Evolutionary conservation across 2,797 vertebrate species (phyloP).

Genomic region (Sphenodon punctatus): DNA sequence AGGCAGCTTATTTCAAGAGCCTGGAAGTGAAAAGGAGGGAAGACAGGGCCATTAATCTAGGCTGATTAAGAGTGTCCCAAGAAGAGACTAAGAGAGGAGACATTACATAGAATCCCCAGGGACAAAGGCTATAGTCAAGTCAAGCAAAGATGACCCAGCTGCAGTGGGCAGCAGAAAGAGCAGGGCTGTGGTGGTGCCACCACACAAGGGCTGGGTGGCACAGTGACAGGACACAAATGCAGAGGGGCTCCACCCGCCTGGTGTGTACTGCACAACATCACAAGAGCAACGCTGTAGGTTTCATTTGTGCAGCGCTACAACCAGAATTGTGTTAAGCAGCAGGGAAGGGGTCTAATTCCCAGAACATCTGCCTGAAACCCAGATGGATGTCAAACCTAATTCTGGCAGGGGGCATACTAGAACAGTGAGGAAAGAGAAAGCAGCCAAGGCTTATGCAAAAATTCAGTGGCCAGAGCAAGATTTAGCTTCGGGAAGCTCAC

Average conservation of each 20-base stretch:
- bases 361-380: no score
- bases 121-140: background rate
- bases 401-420: no score
- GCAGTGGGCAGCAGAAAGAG: background rate
- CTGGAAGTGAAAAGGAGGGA: no score
- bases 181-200: background rate
- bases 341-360: no score
- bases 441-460: background rate
- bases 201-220: background rate
- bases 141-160: background rate
- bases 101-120: background rate
- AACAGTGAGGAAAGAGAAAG: no score
- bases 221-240: no score
- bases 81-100: background rate
- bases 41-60: background rate
- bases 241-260: fast-evolving
- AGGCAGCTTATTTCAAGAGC: no score
- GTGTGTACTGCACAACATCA: background rate
- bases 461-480: background rate
- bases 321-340: no score
- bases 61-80: background rate
- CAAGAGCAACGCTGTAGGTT: fast-evolving
- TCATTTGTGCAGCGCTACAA: background rate
- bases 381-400: no score
- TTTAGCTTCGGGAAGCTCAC: background rate